Evolutionary conservation across 2,113 vertebrate species (phyloP), one percentile per base, ranked within the genome.

Genomic region (Phaethornis superciliosus): DNA sequence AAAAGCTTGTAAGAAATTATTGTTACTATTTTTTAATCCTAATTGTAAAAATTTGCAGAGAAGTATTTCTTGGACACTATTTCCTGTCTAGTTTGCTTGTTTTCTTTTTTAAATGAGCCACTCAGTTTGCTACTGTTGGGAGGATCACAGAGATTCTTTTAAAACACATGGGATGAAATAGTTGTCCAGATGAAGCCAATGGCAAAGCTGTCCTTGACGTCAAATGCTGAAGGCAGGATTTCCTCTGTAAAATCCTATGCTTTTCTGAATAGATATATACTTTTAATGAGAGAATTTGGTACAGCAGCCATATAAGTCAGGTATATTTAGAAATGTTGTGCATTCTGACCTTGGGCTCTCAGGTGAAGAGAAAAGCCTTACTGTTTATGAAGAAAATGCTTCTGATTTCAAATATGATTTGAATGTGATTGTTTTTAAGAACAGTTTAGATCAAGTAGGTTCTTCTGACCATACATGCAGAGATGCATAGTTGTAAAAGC

Each of bases 401-500:
- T 88, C 20, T 74, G 65, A 68, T 95, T 83, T 94, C 15, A 15
- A 12, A 71, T 80, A 27, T 81, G 47, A 80, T 88, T 86, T 40
- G 40, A 40, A 40, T 40, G 13, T 40, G 40, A 40, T 40, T 40
- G 40, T 40, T 40, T 40, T 40, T 40, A 40, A 23, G 69, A 90
- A 44, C 54, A 51, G 81, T 95, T 88, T 88, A 83, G 88, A 86
- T 90, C 78, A 83, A 85, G 68, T 71, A 72, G 68, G 93, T 4
- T 67, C 59, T 80, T 92, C 72, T 88, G 91, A 82, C 88, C 77
- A 94, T 92, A 88, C 64, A 86, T 9, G 69, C 71, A 55, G 55
- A 88, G 85, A 90, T 92, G 84, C 51, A 1, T 90, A 88, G 85
- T 89, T 92, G 75, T 91, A 77, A 30, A 92, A 89, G 77, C 37